Conservation (phyloP, 1,140 invertebrate genomes). For the Cylas formicarius region DNA sequence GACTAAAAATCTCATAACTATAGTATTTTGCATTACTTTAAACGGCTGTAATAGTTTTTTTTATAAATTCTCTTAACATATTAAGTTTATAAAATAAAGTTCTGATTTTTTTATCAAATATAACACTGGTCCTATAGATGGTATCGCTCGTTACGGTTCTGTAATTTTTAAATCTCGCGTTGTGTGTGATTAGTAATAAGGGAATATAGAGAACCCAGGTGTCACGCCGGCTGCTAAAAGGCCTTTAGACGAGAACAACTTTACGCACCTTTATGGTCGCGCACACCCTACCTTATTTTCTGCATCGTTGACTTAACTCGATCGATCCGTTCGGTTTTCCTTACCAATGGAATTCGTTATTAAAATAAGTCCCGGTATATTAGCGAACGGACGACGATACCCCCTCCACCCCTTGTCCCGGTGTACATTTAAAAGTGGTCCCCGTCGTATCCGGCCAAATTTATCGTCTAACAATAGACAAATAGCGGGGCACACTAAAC, state of each 20-base stretch:
- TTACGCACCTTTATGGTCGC: constrained; percentile 31
- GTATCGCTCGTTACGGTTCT: constrained; percentile 3
- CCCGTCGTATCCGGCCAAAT: constrained; percentile 5
- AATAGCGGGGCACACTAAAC: constrained; percentile 9
- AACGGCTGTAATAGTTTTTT: background rate
- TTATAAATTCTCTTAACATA: background rate
- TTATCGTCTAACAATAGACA: constrained; percentile 12
- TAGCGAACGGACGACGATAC: too few species aligned
- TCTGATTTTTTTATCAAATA: background rate
- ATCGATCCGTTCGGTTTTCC: constrained; percentile 19
- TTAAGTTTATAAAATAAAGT: background rate
- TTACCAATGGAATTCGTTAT: constrained; percentile 24
- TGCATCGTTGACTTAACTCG: constrained; percentile 34
- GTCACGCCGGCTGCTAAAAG: constrained; percentile 33
- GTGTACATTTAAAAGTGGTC: background rate
- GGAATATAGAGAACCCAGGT: constrained; percentile 24
- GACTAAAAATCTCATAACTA: too few species aligned
- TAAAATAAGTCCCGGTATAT: constrained; percentile 19
- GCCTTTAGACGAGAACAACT: constrained; percentile 29
- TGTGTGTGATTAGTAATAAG: constrained; percentile 9
- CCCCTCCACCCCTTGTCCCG: too few species aligned
- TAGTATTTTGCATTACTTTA: too few species aligned
- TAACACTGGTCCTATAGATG: constrained; percentile 1
- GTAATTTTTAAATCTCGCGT: constrained; percentile 2
- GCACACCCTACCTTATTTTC: constrained; percentile 36